Evolutionary conservation across 2,113 vertebrate genomes (phyloP).

Genomic region (Procapra przewalskii): DNA sequence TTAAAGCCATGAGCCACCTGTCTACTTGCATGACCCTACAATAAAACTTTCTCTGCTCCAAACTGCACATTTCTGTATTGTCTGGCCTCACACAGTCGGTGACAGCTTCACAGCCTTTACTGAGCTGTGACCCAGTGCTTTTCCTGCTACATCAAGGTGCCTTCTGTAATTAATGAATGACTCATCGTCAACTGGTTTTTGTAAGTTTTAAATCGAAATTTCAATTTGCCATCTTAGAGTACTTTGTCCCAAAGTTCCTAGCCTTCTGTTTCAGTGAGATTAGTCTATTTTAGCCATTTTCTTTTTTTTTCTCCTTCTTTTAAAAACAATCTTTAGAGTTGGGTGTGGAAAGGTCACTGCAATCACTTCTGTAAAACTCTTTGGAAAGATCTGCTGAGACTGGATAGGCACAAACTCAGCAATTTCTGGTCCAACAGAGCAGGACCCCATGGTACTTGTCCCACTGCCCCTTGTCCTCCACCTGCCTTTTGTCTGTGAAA

Average conservation of each 20-base stretch:
- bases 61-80: neutral
- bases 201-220: neutral
- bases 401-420: neutral
- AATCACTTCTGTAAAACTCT: neutral
- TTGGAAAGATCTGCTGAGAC: neutral
- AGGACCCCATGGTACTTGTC: neutral
- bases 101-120: neutral
- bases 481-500: neutral
- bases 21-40: neutral
- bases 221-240: neutral
- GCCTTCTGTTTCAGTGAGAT: neutral
- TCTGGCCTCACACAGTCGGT: neutral
- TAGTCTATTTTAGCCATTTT: neutral
- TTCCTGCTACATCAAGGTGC: neutral
- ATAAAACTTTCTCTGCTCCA: neutral
- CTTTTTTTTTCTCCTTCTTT: neutral
- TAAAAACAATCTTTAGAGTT: neutral
- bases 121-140: neutral
- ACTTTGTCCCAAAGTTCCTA: neutral
- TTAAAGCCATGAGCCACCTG: neutral
- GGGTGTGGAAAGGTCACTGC: neutral
- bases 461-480: neutral
- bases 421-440: neutral
- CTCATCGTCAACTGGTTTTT: too few relatives aligned
- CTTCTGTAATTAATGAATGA: neutral